A percentile compares a stretch with the other conserved stretches of the same genome.
phyloP scores from a whole-genome alignment of 2,113 vertebrate genomes.

The Ptilorrhoa leucosticta region DNA sequence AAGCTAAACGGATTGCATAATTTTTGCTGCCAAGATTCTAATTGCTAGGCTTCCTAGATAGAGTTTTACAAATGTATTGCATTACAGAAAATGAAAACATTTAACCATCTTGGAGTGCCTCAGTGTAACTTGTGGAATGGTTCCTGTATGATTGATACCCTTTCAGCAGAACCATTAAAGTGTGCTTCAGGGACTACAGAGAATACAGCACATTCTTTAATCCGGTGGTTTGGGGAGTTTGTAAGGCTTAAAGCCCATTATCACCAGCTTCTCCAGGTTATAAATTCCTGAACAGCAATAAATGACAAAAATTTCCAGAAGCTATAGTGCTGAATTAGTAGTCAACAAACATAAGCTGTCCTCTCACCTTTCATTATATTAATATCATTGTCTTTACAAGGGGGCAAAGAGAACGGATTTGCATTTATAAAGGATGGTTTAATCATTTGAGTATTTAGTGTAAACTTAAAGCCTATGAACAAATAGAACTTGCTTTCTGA shows the following conservation, averaged over 20 bases:
- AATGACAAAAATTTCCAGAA: constrained; percentile 35
- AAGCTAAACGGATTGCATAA: neutral
- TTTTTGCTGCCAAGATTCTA: neutral
- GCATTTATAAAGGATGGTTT: neutral
- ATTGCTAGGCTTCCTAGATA: neutral
- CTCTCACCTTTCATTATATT: neutral
- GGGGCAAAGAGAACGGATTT: neutral
- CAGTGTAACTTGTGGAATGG: neutral
- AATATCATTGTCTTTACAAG: neutral
- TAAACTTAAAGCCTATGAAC: neutral
- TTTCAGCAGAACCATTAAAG: constrained; percentile 46
- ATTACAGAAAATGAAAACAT: neutral
- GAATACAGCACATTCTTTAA: constrained; percentile 41
- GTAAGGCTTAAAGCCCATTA: constrained; percentile 32
- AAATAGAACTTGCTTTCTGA: neutral
- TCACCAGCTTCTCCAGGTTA: constrained; percentile 16
- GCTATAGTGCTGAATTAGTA: constrained; percentile 21
- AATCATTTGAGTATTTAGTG: neutral
- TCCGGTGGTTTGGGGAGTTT: constrained; percentile 15
- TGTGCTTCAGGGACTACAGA: constrained; percentile 42
- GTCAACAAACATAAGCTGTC: neutral
- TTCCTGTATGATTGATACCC: constrained; percentile 33
- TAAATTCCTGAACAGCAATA: constrained; percentile 49
- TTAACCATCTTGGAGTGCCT: neutral
- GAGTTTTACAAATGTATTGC: neutral